Conservation (phyloP, 2,888 invertebrate species). For the Rhingia campestris region DNA sequence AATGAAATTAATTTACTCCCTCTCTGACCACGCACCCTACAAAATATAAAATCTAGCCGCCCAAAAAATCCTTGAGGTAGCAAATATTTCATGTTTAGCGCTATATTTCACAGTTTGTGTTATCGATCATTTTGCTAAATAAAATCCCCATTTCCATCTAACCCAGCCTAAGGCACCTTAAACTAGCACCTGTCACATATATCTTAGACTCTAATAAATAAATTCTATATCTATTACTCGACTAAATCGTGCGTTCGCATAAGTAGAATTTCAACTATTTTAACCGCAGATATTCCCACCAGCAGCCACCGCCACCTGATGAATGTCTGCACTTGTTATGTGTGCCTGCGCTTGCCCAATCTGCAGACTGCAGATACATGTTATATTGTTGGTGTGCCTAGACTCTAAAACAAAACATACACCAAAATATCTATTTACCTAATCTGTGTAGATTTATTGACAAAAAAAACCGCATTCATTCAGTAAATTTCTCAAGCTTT, state of each 20-base stretch:
- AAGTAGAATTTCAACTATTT: slow-evolving; percentile 67
- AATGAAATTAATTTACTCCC: not conserved
- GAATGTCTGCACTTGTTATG: slow-evolving; percentile 27
- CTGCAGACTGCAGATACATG: not conserved
- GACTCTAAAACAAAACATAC: slow-evolving; percentile 8
- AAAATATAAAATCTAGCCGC: not conserved
- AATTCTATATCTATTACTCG: slow-evolving; percentile 47
- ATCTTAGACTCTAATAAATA: slow-evolving; percentile 56
- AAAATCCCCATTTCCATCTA: slow-evolving; percentile 38
- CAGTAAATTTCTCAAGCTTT: slow-evolving; percentile 59
- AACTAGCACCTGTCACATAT: slow-evolving; percentile 71
- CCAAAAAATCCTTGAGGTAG: slow-evolving; percentile 33
- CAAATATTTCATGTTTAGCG: slow-evolving; percentile 14
- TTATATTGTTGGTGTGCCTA: slow-evolving; percentile 3
- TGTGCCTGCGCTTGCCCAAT: slow-evolving; percentile 41
- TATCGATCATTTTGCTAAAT: slow-evolving; percentile 48
- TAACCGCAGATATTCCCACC: slow-evolving; percentile 35
- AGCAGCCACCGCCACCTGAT: slow-evolving; percentile 34
- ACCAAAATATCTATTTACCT: slow-evolving; percentile 18
- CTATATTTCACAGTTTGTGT: slow-evolving; percentile 1
- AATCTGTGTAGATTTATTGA: slow-evolving; percentile 40
- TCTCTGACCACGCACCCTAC: not conserved
- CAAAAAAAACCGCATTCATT: slow-evolving; percentile 59
- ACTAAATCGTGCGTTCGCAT: slow-evolving; percentile 64
- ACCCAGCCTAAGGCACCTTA: slow-evolving; percentile 51